These are phyloP conservation scores for Branchipolynoe longqiensis DNA, from an alignment of 2,888 invertebrate species.

Conservation along the genomic window DNA sequence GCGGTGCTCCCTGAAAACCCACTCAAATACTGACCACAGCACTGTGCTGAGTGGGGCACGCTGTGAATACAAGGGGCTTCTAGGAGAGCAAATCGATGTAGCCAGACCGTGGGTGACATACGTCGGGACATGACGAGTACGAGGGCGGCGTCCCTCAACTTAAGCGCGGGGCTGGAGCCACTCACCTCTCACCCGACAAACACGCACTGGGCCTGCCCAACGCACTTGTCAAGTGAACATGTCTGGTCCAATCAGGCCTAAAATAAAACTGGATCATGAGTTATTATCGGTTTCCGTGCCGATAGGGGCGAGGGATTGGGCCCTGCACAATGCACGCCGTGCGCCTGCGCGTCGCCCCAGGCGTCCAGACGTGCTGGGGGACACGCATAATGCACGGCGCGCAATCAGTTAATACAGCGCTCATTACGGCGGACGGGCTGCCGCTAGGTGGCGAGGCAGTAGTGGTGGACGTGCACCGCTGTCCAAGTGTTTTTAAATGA, in stretches of 20 bases:
- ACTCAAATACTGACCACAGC: too few relatives aligned
- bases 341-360: conserved; percentile 19
- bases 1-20: too few relatives aligned
- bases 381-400: conserved; percentile 13
- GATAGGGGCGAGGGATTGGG: background rate
- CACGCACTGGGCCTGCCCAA: conserved; percentile 1
- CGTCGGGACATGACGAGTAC: background rate
- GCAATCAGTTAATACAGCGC: conserved; percentile 43
- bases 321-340: conserved; percentile 35
- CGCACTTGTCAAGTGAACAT: conserved; percentile 45
- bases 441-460: too few relatives aligned
- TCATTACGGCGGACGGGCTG: too few relatives aligned
- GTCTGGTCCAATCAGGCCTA: conserved; percentile 42
- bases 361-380: conserved; percentile 37
- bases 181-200: background rate
- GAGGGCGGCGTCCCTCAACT: background rate
- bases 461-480: too few relatives aligned
- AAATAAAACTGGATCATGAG: conserved; percentile 15
- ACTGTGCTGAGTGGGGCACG: too few relatives aligned
- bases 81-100: too few relatives aligned
- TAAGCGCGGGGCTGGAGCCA: background rate
- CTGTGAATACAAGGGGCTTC: too few relatives aligned
- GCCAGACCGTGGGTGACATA: background rate
- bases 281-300: conserved; percentile 30
- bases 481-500: too few relatives aligned